Base-by-base conservation (phyloP, 2,888 invertebrate species). In the Troides helena region DNA sequence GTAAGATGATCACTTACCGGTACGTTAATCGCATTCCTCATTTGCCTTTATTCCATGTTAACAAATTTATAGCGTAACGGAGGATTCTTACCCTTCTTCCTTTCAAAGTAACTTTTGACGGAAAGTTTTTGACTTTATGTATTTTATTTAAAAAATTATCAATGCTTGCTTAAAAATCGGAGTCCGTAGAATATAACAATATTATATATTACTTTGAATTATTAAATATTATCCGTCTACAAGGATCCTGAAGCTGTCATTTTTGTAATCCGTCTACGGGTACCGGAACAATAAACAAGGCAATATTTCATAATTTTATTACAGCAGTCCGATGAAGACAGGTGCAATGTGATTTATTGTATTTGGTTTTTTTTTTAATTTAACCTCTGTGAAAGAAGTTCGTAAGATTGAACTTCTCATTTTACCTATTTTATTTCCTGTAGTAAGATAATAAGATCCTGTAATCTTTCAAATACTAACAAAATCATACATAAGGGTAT, bases 341-440 rank as follows among this genome's bases (percentile, higher is more conserved):
- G 18, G n/a, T 53, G 53, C 53, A 53, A 53, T 53, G 53, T 53
- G 53, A 53, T 53, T 53, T 56, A 56, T 62, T 62, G 56, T 67
- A 39, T 53, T 53, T 53, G 18, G 21, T 21, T 53, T 53, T n/a
- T 53, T 53, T 14, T 46, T 53, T n/a, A 7, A 53, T 53, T 53
- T 53, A n/a, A 53, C 7, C 8, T 1, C n/a, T 7, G n/a, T 53
- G 46, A 12, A 46, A 53, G 18, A 6, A 53, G 7, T 53, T 53
- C 0, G 18, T n/a, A n/a, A n/a, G 6, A n/a, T 53, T 6, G n/a
- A 7, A 18, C 1, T 0, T 4, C 53, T 53, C n/a, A 10, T n/a
- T 53, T 53, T 53, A 18, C 53, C 6, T n/a, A 14, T n/a, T 53
- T 53, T 18, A 53, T 53, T n/a, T 53, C 53, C 1, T n/a, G 6